A percentile compares a stretch with the other conserved stretches of the same genome.
These are phyloP conservation scores for Neodiprion lecontei DNA, from an alignment of 1,140 invertebrate species.

Conservation along the genomic window DNA sequence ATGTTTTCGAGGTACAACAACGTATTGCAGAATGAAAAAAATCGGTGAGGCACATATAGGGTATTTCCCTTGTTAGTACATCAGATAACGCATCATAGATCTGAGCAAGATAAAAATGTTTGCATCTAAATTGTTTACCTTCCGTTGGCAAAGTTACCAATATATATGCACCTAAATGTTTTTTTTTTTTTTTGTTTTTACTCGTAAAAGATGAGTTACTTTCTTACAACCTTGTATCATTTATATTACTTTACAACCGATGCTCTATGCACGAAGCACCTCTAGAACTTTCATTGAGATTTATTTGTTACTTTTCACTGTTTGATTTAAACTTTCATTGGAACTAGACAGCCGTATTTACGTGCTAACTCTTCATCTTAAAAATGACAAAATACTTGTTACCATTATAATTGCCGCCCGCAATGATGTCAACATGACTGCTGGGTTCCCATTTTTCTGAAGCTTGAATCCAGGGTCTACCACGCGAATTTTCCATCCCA, in stretches of 20 bases:
- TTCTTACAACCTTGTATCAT: slow-evolving; percentile 60
- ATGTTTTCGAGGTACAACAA: too few relatives aligned
- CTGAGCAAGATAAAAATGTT: too few relatives aligned
- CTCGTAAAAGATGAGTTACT: slow-evolving; percentile 56
- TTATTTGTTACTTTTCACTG: neutral
- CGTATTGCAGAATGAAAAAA: too few relatives aligned
- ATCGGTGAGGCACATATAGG: too few relatives aligned
- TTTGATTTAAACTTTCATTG: neutral
- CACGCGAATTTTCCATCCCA: slow-evolving; percentile 94
- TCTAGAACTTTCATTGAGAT: neutral
- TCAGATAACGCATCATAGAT: too few relatives aligned
- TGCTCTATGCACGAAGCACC: neutral
- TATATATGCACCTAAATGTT: neutral
- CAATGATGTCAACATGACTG: neutral
- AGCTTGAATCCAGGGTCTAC: slow-evolving; percentile 70
- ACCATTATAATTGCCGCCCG: slow-evolving; percentile 32
- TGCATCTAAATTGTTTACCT: too few relatives aligned
- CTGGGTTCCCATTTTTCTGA: slow-evolving; percentile 18
- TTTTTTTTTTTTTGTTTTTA: slow-evolving; percentile 25
- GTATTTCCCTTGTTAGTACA: too few relatives aligned
- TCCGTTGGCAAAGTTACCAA: too few relatives aligned
- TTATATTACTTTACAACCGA: slow-evolving; percentile 34
- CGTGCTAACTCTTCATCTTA: slow-evolving; percentile 42
- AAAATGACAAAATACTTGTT: slow-evolving; percentile 23
- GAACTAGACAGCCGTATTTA: too few relatives aligned